Percentiles rank a stretch among this genome's conserved stretches.
Conservation (phyloP, 2,888 invertebrate species). For the Aspidiotus rigidus region DNA sequence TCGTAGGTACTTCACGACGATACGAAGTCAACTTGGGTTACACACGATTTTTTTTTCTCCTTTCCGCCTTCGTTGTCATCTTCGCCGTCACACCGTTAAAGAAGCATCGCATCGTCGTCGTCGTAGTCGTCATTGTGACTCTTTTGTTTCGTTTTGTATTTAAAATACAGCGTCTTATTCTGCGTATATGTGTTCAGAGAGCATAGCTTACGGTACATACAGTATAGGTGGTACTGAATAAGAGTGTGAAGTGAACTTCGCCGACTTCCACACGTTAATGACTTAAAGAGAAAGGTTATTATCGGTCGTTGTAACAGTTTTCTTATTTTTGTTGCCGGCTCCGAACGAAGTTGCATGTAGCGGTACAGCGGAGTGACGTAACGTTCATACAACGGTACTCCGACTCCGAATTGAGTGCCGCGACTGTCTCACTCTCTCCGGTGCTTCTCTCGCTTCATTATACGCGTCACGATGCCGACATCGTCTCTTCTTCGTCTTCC, state of each 20-base stretch:
- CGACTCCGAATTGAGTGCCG: conserved; percentile 23
- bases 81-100: too few species aligned
- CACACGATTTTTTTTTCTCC: too few species aligned
- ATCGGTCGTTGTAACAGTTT: conserved; percentile 32
- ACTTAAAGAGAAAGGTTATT: conserved; percentile 27
- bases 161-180: too few species aligned
- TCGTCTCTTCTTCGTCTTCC: not conserved
- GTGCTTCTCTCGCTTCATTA: not conserved
- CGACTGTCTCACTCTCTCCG: conserved; percentile 7
- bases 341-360: conserved; percentile 20
- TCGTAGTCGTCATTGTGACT: too few species aligned
- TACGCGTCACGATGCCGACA: not conserved
- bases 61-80: too few species aligned
- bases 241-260: not conserved
- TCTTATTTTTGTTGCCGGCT: conserved; percentile 23
- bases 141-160: too few species aligned
- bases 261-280: conserved; percentile 14
- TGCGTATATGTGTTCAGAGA: too few species aligned
- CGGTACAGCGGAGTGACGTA: conserved; percentile 27
- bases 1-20: too few species aligned
- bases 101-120: too few species aligned
- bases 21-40: too few species aligned
- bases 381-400: conserved; percentile 29
- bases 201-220: too few species aligned
- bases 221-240: too few species aligned